Percentiles rank a stretch among this genome's conserved stretches.
Conservation (phyloP, 2,797 vertebrate genomes). For the Cyclopterus lumpus region DNA sequence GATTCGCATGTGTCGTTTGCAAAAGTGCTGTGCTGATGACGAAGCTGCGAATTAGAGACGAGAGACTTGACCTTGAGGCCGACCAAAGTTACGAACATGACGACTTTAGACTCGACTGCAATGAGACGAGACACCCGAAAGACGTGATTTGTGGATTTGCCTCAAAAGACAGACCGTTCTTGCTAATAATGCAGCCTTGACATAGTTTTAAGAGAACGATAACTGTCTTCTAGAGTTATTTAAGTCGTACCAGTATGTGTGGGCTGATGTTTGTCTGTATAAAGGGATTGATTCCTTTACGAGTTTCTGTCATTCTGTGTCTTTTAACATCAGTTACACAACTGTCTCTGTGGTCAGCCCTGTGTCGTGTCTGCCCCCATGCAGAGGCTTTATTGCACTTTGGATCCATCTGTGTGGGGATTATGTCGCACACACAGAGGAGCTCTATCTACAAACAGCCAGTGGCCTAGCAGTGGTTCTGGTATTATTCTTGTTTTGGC, state of each 20-base stretch:
- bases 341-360: conserved; percentile 36
- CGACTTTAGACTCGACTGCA: background rate
- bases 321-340: conserved; percentile 57
- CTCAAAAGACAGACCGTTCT: background rate
- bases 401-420: conserved; percentile 67
- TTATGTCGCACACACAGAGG: conserved; percentile 64
- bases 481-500: conserved; percentile 46
- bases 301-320: conserved; percentile 22
- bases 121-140: background rate
- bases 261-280: background rate
- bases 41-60: background rate
- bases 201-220: background rate
- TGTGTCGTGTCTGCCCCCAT: conserved; percentile 36
- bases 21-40: background rate
- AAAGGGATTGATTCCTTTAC: conserved; percentile 14
- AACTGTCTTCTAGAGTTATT: background rate
- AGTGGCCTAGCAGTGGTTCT: conserved; percentile 34
- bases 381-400: conserved; percentile 51
- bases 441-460: conserved; percentile 46
- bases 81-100: background rate
- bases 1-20: background rate
- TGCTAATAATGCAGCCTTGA: background rate
- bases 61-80: background rate
- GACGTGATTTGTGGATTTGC: background rate
- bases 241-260: background rate